phyloP scores from a whole-genome alignment of 2,113 vertebrate species.

The Martes martes region DNA sequence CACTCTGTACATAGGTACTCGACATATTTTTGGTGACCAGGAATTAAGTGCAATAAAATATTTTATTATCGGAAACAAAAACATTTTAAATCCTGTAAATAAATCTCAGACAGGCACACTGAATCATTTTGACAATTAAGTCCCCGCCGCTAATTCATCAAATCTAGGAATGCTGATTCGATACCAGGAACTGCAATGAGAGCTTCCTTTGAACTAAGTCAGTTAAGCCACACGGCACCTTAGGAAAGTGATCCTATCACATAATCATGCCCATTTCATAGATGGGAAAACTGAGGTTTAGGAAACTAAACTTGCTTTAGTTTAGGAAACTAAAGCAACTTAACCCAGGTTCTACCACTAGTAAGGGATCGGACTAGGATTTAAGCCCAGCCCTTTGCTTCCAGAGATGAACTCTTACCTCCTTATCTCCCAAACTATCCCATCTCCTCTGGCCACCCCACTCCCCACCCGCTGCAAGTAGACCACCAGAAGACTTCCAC shows the following conservation, averaged over 20 bases:
- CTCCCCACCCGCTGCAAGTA: background rate
- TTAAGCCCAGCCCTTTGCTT: background rate
- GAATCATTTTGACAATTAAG: conserved; percentile 12
- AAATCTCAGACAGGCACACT: background rate
- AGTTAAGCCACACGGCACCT: background rate
- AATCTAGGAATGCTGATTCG: background rate
- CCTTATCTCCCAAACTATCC: background rate
- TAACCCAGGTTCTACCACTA: background rate
- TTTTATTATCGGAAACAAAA: background rate
- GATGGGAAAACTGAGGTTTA: background rate
- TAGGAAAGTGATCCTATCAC: background rate
- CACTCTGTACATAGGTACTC: background rate
- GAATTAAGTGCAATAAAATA: background rate
- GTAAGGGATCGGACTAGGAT: background rate
- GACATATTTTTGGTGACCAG: background rate
- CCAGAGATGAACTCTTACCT: background rate
- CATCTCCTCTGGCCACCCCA: no score
- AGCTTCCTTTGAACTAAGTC: background rate
- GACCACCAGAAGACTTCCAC: background rate
- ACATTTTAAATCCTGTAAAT: background rate
- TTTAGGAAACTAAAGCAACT: conserved; percentile 2
- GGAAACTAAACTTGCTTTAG: background rate
- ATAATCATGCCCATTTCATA: background rate
- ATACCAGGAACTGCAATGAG: background rate
- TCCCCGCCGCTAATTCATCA: background rate